Evolutionary conservation across 2,113 vertebrate species (phyloP).

Genomic region (Xiphophorus hellerii): DNA sequence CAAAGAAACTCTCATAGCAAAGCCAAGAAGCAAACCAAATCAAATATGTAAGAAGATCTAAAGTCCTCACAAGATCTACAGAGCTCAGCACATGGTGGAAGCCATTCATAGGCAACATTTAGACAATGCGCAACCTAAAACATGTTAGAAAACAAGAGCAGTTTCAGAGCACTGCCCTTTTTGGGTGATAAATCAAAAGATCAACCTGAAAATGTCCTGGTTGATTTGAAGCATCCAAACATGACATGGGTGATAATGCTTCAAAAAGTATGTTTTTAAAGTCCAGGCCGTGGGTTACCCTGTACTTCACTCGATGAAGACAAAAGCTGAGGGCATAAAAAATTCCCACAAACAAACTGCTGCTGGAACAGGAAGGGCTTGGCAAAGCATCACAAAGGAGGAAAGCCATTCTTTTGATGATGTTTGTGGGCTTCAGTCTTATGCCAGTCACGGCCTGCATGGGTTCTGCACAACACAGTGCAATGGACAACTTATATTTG

Average conservation of each 20-base stretch:
- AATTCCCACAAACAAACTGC: not conserved
- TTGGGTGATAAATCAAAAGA: not conserved
- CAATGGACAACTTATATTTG: not conserved
- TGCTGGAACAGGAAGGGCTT: slow-evolving; percentile 13
- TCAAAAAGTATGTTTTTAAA: not conserved
- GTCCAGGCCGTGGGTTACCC: not conserved
- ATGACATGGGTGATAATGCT: not conserved
- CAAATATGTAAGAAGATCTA: not conserved
- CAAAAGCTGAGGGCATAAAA: not conserved
- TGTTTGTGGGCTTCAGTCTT: slow-evolving; percentile 17
- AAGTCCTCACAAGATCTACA: not conserved
- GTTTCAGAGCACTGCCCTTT: not conserved
- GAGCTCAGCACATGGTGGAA: not conserved
- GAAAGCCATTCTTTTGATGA: slow-evolving; percentile 31
- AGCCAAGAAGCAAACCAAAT: not conserved
- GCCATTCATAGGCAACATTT: not conserved
- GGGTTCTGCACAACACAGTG: not conserved
- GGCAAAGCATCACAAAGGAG: slow-evolving; percentile 8
- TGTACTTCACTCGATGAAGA: not conserved
- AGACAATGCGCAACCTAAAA: too few species aligned
- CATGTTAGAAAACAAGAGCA: too few species aligned
- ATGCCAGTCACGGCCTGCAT: not conserved
- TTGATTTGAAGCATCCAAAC: not conserved
- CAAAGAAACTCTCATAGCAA: not conserved
- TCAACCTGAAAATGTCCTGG: not conserved